These are phyloP conservation scores for Poecilia velifera DNA, from an alignment of 2,797 vertebrate genomes.

Conservation along the genomic window DNA sequence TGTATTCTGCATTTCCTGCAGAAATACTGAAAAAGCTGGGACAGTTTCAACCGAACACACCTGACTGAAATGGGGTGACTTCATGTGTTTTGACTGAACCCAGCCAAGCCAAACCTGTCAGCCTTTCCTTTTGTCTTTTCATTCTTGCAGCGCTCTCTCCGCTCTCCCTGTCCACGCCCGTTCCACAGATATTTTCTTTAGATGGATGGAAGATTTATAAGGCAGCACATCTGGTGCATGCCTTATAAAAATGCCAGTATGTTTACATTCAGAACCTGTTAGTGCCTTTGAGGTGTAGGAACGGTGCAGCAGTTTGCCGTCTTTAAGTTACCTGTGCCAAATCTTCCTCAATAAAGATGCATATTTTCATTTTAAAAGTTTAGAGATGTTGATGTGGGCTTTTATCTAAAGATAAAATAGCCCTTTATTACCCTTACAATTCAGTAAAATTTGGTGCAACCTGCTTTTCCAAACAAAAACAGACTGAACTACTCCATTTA, in stretches of 20 bases:
- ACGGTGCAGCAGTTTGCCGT: constrained; percentile 34
- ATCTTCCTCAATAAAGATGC: constrained; percentile 54
- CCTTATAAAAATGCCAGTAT: constrained; percentile 76
- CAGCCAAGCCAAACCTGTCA: neutral
- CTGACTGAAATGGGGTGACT: constrained; percentile 18
- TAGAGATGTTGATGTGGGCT: constrained; percentile 18
- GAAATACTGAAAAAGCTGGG: neutral
- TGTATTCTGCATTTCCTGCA: neutral
- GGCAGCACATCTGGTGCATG: constrained; percentile 72
- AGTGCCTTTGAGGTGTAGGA: constrained; percentile 57
- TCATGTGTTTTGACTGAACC: constrained; percentile 33
- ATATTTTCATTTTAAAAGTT: constrained; percentile 32
- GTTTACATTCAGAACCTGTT: constrained; percentile 60
- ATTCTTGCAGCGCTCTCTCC: constrained; percentile 27
- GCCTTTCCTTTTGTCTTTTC: constrained; percentile 28
- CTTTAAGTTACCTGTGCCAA: constrained; percentile 52
- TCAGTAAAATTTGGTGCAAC: neutral
- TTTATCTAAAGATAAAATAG: neutral
- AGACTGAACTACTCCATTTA: constrained; percentile 40
- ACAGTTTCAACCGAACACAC: constrained; percentile 29
- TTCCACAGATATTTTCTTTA: constrained; percentile 55
- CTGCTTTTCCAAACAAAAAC: constrained; percentile 18
- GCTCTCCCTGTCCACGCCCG: constrained; percentile 35
- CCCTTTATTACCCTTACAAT: neutral
- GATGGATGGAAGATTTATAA: constrained; percentile 73